A percentile compares a stretch with the other conserved stretches of the same genome.
phyloP scores from a whole-genome alignment of 2,113 vertebrate genomes.

The Chinchilla lanigera region DNA sequence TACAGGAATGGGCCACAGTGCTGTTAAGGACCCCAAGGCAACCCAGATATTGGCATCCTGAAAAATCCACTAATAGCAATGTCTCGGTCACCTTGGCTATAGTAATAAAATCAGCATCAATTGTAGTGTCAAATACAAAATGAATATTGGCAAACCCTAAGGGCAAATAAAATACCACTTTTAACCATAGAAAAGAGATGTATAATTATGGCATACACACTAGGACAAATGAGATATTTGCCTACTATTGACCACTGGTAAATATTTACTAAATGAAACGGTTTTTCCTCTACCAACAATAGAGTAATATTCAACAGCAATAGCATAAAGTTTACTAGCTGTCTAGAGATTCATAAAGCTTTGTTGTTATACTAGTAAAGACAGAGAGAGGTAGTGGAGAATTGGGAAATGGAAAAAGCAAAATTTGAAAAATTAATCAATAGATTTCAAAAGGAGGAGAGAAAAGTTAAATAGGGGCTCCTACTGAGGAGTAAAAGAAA shows the following conservation, averaged over 20 bases:
- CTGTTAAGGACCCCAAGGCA: neutral
- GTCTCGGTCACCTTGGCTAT: neutral
- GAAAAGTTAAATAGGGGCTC: neutral
- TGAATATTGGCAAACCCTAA: neutral
- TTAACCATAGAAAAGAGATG: neutral
- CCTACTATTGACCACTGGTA: neutral
- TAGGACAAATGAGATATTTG: neutral
- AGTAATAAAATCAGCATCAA: neutral
- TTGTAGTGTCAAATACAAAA: neutral
- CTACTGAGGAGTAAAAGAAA: neutral
- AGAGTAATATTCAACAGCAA: neutral
- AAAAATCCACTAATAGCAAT: neutral
- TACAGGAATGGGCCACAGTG: neutral
- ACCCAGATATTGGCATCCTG: neutral
- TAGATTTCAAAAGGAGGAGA: neutral
- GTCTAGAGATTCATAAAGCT: neutral
- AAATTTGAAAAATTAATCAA: neutral
- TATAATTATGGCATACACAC: neutral
- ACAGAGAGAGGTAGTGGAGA: neutral
- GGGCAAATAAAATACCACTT: neutral
- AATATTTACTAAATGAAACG: neutral
- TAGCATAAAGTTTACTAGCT: neutral
- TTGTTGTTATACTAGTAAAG: neutral
- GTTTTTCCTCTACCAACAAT: neutral
- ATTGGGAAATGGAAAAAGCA: neutral